Conservation (phyloP, 2,888 invertebrate species). For the Syrphus vitripennis region DNA sequence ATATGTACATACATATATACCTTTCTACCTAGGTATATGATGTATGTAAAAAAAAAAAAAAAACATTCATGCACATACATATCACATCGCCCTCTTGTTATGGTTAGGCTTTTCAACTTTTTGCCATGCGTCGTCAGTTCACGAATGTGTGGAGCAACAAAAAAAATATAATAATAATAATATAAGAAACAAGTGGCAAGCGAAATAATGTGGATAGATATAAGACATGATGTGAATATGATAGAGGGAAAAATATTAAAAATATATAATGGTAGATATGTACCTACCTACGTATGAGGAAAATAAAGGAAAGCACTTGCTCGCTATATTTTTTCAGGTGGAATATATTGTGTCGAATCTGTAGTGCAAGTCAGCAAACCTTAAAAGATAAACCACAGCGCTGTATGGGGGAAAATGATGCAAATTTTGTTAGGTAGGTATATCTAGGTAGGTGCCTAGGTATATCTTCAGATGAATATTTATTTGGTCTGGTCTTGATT, state of each 20-base stretch:
- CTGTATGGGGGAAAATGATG: neutral
- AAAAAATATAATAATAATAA: constrained; percentile 14
- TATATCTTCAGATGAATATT: neutral
- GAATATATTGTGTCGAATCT: constrained; percentile 27
- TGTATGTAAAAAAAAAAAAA: neutral
- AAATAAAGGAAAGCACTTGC: constrained; percentile 47
- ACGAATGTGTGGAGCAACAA: constrained; percentile 25
- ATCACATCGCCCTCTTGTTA: constrained; percentile 38
- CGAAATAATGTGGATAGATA: constrained; percentile 17
- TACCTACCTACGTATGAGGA: neutral
- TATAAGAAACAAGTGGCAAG: constrained; percentile 55
- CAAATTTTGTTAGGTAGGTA: neutral
- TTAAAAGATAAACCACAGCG: neutral
- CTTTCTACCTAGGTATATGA: neutral
- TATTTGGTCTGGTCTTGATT: neutral
- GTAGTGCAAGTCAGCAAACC: constrained; percentile 25
- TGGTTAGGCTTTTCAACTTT: constrained; percentile 63
- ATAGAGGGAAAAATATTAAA: neutral
- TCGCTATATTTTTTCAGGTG: constrained; percentile 50
- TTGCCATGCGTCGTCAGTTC: constrained; percentile 60
- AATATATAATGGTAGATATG: neutral
- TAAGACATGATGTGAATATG: neutral
- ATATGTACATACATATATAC: neutral
- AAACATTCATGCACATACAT: neutral
- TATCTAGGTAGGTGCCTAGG: too few species aligned